phyloP scores from a whole-genome alignment of 2,113 vertebrate genomes.

The Phylloscopus trochilus region DNA sequence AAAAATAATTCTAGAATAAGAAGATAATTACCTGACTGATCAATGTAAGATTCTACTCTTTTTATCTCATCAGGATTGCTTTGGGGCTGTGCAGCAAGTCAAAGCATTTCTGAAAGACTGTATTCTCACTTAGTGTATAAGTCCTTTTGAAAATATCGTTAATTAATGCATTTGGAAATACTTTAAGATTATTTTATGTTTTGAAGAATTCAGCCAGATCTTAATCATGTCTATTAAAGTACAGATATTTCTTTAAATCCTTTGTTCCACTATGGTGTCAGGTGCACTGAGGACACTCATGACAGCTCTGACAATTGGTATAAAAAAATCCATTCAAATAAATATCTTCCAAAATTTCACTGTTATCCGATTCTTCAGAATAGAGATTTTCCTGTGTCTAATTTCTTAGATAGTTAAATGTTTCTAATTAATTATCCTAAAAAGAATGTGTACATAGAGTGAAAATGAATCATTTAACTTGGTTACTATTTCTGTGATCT shows the following conservation, averaged over 20 bases:
- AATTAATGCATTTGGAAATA: neutral
- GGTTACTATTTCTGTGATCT: neutral
- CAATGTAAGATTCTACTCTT: neutral
- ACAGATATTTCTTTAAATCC: neutral
- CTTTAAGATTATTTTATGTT: neutral
- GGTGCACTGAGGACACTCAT: neutral
- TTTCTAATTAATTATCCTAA: neutral
- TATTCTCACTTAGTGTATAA: neutral
- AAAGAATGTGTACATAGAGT: neutral
- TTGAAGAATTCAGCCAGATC: neutral
- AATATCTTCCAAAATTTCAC: neutral
- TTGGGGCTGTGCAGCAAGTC: neutral
- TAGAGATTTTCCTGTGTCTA: neutral
- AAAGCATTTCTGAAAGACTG: neutral
- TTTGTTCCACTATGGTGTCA: neutral
- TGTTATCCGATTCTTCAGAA: neutral
- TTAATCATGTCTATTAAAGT: neutral
- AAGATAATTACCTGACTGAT: neutral
- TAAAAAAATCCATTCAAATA: neutral
- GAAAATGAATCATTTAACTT: neutral
- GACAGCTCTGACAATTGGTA: neutral
- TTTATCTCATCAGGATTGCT: neutral
- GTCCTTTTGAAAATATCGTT: neutral
- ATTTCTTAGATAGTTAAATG: neutral
- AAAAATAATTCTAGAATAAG: neutral